Percentiles rank a stretch among this genome's conserved stretches.
Evolutionary conservation across 2,797 vertebrate genomes (phyloP).

Genomic region (Alosa sapidissima): DNA sequence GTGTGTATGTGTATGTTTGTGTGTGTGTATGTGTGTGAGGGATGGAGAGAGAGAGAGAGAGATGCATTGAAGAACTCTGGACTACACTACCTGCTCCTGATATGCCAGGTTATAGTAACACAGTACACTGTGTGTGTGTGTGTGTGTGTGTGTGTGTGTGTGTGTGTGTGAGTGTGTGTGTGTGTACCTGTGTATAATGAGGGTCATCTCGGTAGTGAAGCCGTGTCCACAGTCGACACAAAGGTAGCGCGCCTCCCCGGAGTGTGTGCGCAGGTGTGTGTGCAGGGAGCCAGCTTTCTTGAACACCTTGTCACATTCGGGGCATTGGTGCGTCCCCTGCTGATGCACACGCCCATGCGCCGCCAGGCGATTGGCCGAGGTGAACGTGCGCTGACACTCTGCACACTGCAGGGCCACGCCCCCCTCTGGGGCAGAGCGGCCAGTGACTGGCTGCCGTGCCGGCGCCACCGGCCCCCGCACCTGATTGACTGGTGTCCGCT

Average conservation of each 20-base stretch:
- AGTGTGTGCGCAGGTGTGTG: conserved; percentile 87
- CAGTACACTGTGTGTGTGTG: conserved; percentile 79
- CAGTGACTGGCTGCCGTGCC: conserved; percentile 35
- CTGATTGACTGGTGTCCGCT: conserved; percentile 55
- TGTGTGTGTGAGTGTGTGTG: conserved; percentile 60
- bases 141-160: conserved; percentile 60
- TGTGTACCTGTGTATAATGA: conserved; percentile 84
- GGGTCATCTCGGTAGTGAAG: conserved; percentile 88
- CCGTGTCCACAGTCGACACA: conserved; percentile 90
- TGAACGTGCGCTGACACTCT: conserved; percentile 82
- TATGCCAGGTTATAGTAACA: too few species aligned
- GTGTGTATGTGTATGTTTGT: background rate
- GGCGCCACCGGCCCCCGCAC: conserved; percentile 46
- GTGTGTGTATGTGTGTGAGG: conserved; percentile 59
- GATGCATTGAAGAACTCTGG: too few species aligned
- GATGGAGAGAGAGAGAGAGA: background rate
- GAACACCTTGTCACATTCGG: conserved; percentile 86
- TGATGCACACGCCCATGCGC: conserved; percentile 85
- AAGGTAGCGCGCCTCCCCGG: conserved; percentile 84
- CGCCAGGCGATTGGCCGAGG: conserved; percentile 81
- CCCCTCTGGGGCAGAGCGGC: background rate
- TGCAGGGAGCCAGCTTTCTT: conserved; percentile 86
- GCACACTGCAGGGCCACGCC: conserved; percentile 64
- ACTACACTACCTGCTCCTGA: too few species aligned
- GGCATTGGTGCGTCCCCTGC: conserved; percentile 84